phyloP scores from a whole-genome alignment of 1,140 invertebrate genomes.

The Drosophila ohnishii region DNA sequence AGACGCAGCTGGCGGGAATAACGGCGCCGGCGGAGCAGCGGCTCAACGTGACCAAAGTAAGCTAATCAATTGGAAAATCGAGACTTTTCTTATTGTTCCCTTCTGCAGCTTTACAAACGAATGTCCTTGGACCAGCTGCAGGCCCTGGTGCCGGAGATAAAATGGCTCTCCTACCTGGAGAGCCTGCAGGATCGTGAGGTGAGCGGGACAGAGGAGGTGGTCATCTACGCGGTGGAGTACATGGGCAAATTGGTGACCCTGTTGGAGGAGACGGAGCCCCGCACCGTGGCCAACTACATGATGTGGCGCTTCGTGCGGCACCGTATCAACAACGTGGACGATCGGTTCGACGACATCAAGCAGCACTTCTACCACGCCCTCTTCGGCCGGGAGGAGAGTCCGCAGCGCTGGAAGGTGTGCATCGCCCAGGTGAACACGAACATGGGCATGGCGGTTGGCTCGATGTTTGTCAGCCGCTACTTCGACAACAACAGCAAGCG shows the following conservation, averaged over 20 bases:
- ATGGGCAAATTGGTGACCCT: conserved; percentile 84
- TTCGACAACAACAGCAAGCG: conserved; percentile 92
- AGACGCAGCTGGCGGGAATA: conserved; percentile 87
- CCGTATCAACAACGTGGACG: conserved; percentile 92
- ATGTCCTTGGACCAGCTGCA: conserved; percentile 89
- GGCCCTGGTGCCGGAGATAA: conserved; percentile 88
- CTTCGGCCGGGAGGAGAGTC: conserved; percentile 91
- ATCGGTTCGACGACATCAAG: conserved; percentile 88
- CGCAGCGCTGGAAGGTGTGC: conserved; percentile 96
- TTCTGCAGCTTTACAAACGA: conserved; percentile 87
- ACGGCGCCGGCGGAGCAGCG: conserved; percentile 89
- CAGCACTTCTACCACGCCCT: conserved; percentile 89
- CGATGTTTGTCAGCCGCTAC: conserved; percentile 96
- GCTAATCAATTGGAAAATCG: neutral
- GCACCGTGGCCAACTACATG: conserved; percentile 87
- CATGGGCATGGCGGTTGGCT: conserved; percentile 96
- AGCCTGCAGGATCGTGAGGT: conserved; percentile 91
- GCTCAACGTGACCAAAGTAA: conserved; percentile 86
- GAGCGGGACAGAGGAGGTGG: conserved; percentile 64
- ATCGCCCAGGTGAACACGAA: conserved; percentile 90
- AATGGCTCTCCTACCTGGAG: conserved; percentile 90
- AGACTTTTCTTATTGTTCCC: neutral
- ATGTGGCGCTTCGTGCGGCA: conserved; percentile 94
- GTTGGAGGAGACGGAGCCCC: conserved; percentile 81
- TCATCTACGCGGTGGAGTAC: conserved; percentile 84